Evolutionary conservation across 2,797 vertebrate genomes (phyloP).

Genomic region (Tragopan temminckii): DNA sequence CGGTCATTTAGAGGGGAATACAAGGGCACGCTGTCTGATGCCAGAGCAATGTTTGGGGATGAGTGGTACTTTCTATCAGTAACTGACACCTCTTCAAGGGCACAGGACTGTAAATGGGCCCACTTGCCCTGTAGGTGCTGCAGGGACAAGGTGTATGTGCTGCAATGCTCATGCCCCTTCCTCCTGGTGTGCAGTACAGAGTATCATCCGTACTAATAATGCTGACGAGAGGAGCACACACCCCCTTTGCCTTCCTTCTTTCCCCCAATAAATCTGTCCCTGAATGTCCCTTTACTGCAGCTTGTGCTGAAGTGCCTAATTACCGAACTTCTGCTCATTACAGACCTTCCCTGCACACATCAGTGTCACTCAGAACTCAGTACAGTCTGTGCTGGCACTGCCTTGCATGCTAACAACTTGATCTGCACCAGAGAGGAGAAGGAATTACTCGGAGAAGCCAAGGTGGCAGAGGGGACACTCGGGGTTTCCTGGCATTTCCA

Average conservation of each 20-base stretch:
- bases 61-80: background rate
- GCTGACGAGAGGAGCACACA: background rate
- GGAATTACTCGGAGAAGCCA: conserved; percentile 14
- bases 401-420: conserved; percentile 26
- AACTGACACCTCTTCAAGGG: background rate
- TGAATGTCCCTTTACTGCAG: background rate
- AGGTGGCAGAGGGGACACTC: background rate
- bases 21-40: background rate
- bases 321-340: background rate
- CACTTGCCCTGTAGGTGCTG: background rate
- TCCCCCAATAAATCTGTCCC: background rate
- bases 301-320: background rate
- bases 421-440: background rate
- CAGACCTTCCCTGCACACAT: background rate
- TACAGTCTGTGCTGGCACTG: conserved; percentile 25
- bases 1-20: background rate
- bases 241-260: background rate
- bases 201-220: background rate
- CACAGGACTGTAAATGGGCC: background rate
- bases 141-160: background rate
- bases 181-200: background rate
- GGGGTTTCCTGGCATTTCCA: conserved; percentile 49
- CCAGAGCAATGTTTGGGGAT: background rate
- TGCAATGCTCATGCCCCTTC: background rate
- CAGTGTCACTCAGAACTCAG: background rate